Conservation (phyloP, 1,140 invertebrate species). For the Platyscapa corneri region DNA sequence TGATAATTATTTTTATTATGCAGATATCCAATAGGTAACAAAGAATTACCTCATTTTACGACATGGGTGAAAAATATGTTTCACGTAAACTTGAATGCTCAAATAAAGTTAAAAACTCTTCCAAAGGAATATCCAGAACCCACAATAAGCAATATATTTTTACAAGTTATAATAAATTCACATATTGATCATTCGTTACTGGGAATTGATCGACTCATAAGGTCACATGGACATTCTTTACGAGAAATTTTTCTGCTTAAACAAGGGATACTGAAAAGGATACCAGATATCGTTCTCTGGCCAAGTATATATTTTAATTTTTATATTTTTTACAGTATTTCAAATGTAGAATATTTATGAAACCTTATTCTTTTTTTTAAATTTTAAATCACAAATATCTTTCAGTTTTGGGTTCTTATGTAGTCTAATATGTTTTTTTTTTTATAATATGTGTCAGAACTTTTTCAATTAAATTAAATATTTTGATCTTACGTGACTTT, state of each 20-base stretch:
- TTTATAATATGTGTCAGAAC: too few species aligned
- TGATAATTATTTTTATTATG: slow-evolving; percentile 57
- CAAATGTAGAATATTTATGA: too few species aligned
- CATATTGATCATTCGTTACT: slow-evolving; percentile 84
- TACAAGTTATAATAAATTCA: slow-evolving; percentile 77
- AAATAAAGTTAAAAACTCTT: slow-evolving; percentile 71
- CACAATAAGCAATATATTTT: slow-evolving; percentile 76
- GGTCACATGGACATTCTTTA: slow-evolving; percentile 96
- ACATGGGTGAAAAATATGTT: slow-evolving; percentile 87
- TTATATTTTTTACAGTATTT: not conserved
- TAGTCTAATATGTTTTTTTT: too few species aligned
- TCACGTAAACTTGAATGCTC: slow-evolving; percentile 76
- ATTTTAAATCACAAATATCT: too few species aligned
- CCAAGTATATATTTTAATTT: slow-evolving; percentile 76
- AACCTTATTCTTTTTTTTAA: too few species aligned
- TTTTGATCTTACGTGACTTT: too few species aligned
- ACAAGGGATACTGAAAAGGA: slow-evolving; percentile 82
- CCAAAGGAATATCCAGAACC: slow-evolving; percentile 76
- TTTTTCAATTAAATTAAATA: too few species aligned
- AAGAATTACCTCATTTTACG: slow-evolving; percentile 85
- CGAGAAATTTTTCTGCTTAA: slow-evolving; percentile 90
- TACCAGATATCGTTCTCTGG: slow-evolving; percentile 97
- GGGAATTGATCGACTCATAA: slow-evolving; percentile 88
- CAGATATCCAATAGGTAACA: slow-evolving; percentile 89
- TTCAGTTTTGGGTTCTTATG: too few species aligned